Evolutionary conservation across 2,113 vertebrate genomes (phyloP).

Genomic region (Dipodomys stephensi): DNA sequence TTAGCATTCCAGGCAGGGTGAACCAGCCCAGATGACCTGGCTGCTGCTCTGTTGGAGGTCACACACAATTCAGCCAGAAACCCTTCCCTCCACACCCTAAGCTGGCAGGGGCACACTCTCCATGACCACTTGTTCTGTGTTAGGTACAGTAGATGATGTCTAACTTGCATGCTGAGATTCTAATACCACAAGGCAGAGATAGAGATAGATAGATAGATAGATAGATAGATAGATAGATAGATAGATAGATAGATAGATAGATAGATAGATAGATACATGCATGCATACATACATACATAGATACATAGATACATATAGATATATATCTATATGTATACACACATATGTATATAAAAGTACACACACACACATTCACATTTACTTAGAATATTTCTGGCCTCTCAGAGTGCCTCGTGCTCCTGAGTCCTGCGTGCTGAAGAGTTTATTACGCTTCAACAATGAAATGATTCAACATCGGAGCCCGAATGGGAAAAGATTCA

Average conservation of each 20-base stretch:
- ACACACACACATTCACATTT: no score
- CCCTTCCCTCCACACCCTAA: background rate
- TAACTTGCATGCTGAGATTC: background rate
- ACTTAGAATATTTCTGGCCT: background rate
- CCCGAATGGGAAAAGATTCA: constrained; percentile 51
- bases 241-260: fast-evolving
- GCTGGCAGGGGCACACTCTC: no score
- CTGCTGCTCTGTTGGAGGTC: background rate
- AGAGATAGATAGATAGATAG: no score
- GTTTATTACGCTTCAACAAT: constrained; percentile 38
- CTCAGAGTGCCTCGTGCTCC: background rate
- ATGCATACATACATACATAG: no score
- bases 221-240: no score
- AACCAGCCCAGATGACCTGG: background rate
- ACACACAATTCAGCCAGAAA: background rate
- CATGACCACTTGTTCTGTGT: background rate
- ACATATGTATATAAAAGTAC: no score
- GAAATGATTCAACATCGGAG: constrained; percentile 56
- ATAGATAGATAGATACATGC: no score
- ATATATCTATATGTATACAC: no score
- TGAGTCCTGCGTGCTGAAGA: background rate
- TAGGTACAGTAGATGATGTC: background rate
- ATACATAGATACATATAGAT: no score
- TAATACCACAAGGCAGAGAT: background rate
- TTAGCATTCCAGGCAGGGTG: background rate